A percentile compares a stretch with the other conserved stretches of the same genome.
Conservation (phyloP, 2,113 vertebrate genomes). For the Rhea pennata region DNA sequence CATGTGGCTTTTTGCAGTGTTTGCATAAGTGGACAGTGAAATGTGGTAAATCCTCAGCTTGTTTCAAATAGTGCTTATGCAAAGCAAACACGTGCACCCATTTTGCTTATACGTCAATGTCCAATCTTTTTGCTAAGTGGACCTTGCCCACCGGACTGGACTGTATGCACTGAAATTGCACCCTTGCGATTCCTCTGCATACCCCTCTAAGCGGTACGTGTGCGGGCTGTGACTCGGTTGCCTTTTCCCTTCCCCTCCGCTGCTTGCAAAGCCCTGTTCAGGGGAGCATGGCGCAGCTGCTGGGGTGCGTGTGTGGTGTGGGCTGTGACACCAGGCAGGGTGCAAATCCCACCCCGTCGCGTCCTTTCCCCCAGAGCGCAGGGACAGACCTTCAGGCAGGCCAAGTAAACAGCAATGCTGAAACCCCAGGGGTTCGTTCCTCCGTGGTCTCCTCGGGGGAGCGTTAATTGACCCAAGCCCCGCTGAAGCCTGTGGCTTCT, state of each 20-base stretch:
- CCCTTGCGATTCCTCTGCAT: background rate
- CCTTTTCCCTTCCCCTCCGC: background rate
- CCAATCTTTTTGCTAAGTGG: background rate
- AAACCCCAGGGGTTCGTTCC: background rate
- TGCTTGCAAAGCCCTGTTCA: background rate
- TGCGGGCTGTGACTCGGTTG: background rate
- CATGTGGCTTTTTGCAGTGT: background rate
- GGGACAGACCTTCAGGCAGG: background rate
- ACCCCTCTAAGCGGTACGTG: background rate
- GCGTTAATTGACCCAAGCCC: background rate
- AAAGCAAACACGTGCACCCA: background rate
- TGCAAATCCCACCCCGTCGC: background rate
- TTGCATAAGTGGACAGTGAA: conserved; percentile 38
- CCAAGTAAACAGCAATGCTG: background rate
- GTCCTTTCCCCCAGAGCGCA: background rate
- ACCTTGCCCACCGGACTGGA: background rate
- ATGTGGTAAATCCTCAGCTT: background rate
- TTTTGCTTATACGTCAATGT: background rate
- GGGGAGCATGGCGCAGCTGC: conserved; percentile 22
- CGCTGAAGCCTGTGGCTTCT: fast-evolving
- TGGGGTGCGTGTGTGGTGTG: fast-evolving
- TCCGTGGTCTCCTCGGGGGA: background rate
- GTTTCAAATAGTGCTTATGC: background rate
- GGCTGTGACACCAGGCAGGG: background rate
- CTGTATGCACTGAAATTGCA: background rate